Evolutionary conservation across 2,797 vertebrate species (phyloP).

Genomic region (Heterohyrax brucei): DNA sequence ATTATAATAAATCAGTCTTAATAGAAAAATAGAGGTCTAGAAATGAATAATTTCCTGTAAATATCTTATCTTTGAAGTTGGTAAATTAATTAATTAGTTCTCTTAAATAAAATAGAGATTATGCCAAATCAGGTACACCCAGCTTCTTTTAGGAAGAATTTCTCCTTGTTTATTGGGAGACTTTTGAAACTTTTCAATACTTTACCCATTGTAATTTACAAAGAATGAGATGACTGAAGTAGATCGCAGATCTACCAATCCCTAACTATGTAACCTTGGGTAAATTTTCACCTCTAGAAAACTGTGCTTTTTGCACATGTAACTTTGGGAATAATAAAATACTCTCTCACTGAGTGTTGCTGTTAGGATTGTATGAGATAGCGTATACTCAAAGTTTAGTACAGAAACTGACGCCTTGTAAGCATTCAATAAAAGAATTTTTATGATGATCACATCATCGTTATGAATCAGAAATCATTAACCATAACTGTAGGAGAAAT

Average conservation of each 20-base stretch:
- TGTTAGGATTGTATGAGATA: neutral
- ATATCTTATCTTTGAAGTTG: constrained; percentile 33
- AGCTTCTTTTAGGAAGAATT: neutral
- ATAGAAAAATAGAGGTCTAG: neutral
- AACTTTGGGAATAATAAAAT: neutral
- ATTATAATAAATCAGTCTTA: neutral
- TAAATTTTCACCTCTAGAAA: neutral
- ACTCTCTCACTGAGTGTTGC: neutral
- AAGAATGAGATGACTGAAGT: neutral
- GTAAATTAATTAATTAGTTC: constrained; percentile 28
- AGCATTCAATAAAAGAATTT: neutral
- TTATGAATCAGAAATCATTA: neutral
- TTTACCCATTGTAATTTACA: constrained; percentile 29
- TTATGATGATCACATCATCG: neutral
- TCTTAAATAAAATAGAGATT: constrained; percentile 30
- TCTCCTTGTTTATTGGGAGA: constrained; percentile 17
- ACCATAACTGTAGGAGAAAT: neutral
- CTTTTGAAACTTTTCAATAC: neutral
- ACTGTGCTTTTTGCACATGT: neutral
- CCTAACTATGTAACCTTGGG: neutral
- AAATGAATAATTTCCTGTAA: neutral
- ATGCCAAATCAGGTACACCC: neutral
- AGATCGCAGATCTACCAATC: neutral
- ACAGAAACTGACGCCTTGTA: constrained; percentile 13
- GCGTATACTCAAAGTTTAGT: neutral